These are phyloP conservation scores for Andrena bicolor DNA, from an alignment of 2,888 invertebrate genomes.

Conservation along the genomic window DNA sequence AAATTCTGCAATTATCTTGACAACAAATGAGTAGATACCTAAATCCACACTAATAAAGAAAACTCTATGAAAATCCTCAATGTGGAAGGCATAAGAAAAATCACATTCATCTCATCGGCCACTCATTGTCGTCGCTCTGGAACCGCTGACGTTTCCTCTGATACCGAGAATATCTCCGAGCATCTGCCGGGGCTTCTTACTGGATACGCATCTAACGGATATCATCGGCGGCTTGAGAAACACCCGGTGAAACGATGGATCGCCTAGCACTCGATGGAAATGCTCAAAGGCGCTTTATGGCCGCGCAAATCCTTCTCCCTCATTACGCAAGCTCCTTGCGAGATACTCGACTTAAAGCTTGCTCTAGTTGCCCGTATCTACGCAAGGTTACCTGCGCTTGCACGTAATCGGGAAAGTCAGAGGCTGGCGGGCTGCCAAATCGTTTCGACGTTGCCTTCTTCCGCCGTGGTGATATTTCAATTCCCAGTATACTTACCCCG, in stretches of 20 bases:
- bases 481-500: conserved; percentile 65
- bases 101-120: too few species aligned
- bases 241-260: background rate
- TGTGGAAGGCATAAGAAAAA: too few species aligned
- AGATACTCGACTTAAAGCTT: conserved; percentile 38
- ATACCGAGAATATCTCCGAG: too few species aligned
- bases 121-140: too few species aligned
- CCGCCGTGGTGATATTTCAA: conserved; percentile 75
- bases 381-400: conserved; percentile 68
- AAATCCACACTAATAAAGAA: too few species aligned
- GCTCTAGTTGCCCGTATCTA: conserved; percentile 60
- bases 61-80: too few species aligned
- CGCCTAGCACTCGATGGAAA: background rate
- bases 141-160: too few species aligned
- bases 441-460: conserved; percentile 74
- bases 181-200: too few species aligned
- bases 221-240: background rate
- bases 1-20: too few species aligned
- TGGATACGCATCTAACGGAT: too few species aligned
- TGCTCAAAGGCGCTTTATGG: conserved; percentile 4
- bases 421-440: conserved; percentile 79
- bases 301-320: conserved; percentile 53
- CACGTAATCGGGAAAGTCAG: conserved; percentile 74
- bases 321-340: conserved; percentile 58
- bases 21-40: too few species aligned